A percentile compares a stretch with the other conserved stretches of the same genome.
Conservation (phyloP, 2,888 invertebrate genomes). For the Acrocyrtus sp. region DNA sequence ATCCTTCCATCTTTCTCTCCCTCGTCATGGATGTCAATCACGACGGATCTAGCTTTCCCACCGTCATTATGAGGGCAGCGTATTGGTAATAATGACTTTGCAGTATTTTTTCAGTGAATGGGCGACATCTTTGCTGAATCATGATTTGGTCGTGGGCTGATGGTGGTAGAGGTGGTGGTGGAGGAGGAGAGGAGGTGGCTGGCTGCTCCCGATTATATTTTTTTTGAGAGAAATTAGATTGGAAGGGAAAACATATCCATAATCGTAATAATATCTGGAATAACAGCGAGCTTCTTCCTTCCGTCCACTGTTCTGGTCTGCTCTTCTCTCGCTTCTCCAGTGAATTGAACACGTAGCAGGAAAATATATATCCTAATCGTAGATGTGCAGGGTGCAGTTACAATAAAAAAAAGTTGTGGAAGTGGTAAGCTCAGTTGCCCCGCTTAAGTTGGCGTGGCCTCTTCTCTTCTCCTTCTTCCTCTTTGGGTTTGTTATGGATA, state of each 20-base stretch:
- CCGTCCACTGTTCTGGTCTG: too few relatives aligned
- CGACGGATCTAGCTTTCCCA: conserved; percentile 38
- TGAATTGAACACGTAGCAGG: too few relatives aligned
- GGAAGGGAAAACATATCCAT: conserved; percentile 2
- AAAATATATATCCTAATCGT: too few relatives aligned
- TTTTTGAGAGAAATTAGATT: conserved; percentile 12
- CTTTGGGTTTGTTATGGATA: neutral
- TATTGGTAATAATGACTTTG: conserved; percentile 53
- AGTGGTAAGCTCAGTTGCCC: too few relatives aligned
- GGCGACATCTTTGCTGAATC: conserved; percentile 53
- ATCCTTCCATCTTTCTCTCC: neutral
- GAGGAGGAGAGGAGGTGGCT: neutral
- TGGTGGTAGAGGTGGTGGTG: too few relatives aligned
- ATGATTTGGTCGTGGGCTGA: conserved; percentile 12
- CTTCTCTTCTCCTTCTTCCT: too few relatives aligned
- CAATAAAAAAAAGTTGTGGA: too few relatives aligned
- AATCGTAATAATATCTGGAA: too few relatives aligned
- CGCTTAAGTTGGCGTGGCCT: too few relatives aligned
- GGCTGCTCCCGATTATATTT: neutral
- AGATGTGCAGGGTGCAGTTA: too few relatives aligned
- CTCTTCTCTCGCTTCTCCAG: too few relatives aligned
- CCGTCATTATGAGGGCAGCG: conserved; percentile 37
- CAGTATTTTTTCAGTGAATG: conserved; percentile 38
- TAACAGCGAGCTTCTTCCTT: too few relatives aligned
- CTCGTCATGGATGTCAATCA: conserved; percentile 45